phyloP scores from a whole-genome alignment of 2,113 vertebrate species.

The Egretta garzetta region DNA sequence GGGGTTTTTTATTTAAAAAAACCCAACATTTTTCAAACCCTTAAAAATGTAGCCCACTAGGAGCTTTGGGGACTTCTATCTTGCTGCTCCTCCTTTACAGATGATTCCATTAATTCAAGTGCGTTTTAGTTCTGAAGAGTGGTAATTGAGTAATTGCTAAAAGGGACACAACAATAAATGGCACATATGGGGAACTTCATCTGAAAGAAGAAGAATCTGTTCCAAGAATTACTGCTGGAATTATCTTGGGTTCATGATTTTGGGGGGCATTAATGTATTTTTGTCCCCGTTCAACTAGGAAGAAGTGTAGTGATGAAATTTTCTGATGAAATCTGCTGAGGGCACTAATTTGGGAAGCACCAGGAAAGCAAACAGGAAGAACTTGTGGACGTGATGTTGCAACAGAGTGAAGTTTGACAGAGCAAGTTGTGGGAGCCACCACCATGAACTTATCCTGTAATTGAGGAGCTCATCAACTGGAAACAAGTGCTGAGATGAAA shows the following conservation, averaged over 20 bases:
- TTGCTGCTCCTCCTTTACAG: neutral
- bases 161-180: neutral
- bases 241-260: neutral
- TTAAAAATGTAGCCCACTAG: neutral
- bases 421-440: neutral
- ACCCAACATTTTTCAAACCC: neutral
- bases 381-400: neutral
- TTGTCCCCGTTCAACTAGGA: neutral
- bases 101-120: neutral
- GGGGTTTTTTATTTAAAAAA: neutral
- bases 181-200: neutral
- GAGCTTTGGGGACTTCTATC: neutral
- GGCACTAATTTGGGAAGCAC: neutral
- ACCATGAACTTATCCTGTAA: neutral
- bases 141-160: neutral
- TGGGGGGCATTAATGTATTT: neutral
- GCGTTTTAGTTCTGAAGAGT: neutral
- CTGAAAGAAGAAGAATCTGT: neutral
- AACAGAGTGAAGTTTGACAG: neutral
- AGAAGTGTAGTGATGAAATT: neutral
- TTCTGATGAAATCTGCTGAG: neutral
- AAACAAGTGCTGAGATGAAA: neutral
- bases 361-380: neutral
- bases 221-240: neutral
- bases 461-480: neutral